phyloP scores from a whole-genome alignment of 2,113 vertebrate genomes.

The Craseonycteris thonglongyai region DNA sequence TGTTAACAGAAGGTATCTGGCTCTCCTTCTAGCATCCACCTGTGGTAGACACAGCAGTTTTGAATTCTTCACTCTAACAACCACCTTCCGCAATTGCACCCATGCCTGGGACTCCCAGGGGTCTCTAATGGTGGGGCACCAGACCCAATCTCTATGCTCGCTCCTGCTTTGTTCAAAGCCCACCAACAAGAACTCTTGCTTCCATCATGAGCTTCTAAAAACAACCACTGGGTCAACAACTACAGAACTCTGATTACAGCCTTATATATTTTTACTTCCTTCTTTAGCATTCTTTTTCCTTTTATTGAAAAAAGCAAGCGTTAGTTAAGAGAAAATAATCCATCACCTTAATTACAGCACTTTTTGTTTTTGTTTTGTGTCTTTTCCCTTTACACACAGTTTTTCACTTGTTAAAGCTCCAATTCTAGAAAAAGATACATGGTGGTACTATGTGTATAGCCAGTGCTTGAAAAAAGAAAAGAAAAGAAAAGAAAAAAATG shows the following conservation, averaged over 20 bases:
- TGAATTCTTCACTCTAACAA: background rate
- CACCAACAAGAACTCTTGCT: constrained; percentile 42
- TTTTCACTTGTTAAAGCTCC: constrained; percentile 65
- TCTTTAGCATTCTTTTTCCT: constrained; percentile 58
- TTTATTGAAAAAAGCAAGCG: constrained; percentile 56
- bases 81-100: background rate
- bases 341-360: constrained; percentile 70
- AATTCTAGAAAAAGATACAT: constrained; percentile 45
- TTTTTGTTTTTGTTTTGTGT: constrained; percentile 54
- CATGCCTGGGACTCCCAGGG: rapidly evolving
- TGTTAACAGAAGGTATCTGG: too few species aligned
- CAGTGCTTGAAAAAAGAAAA: constrained; percentile 11
- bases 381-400: background rate
- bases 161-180: constrained; percentile 33
- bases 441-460: constrained; percentile 24
- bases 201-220: constrained; percentile 59
- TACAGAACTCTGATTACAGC: constrained; percentile 42
- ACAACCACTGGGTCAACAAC: constrained; percentile 58
- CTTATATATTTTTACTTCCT: constrained; percentile 70
- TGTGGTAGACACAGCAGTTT: background rate
- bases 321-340: constrained; percentile 67
- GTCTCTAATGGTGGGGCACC: constrained; percentile 2
- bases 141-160: constrained; percentile 39
- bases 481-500: background rate
- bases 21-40: background rate